Conservation (phyloP, 1,140 invertebrate species). For the Monomorium pharaonis region DNA sequence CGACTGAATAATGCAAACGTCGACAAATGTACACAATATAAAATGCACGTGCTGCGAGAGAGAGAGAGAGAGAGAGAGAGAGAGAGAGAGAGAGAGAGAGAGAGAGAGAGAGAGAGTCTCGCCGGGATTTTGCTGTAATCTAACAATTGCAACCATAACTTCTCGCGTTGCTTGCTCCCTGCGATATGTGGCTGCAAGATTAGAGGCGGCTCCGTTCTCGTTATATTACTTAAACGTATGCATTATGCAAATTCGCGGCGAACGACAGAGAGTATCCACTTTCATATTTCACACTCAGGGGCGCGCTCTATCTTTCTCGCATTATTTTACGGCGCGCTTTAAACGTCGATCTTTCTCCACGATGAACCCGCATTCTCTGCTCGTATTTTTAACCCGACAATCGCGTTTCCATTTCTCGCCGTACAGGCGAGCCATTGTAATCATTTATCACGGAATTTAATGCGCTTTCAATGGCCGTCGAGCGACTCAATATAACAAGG, state of each 20-base stretch:
- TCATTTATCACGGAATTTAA: constrained; percentile 54
- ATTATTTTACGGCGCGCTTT: constrained; percentile 38
- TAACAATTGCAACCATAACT: constrained; percentile 46
- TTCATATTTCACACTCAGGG: constrained; percentile 35
- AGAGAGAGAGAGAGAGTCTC: not conserved
- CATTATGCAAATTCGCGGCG: constrained; percentile 38
- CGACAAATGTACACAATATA: not conserved
- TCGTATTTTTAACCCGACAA: constrained; percentile 51
- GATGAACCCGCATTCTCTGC: constrained; percentile 39
- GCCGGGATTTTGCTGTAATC: constrained; percentile 19
- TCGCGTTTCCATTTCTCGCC: constrained; percentile 5
- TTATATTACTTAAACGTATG: constrained; percentile 44
- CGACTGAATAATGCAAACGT: not conserved
- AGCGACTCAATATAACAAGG: not conserved
- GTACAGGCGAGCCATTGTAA: constrained; percentile 43
- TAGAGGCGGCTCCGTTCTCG: constrained; percentile 32
- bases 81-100: not conserved
- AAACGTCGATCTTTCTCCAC: constrained; percentile 34
- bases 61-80: not conserved
- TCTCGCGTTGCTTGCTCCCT: not conserved
- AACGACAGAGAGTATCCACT: constrained; percentile 13
- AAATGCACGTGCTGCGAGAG: not conserved
- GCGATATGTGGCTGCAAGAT: not conserved
- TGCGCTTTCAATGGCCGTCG: constrained; percentile 23
- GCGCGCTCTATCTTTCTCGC: constrained; percentile 37